A percentile compares a stretch with the other conserved stretches of the same genome.
These are phyloP conservation scores for Rhopalosiphum maidis DNA, from an alignment of 1,140 invertebrate genomes.

Conservation along the genomic window DNA sequence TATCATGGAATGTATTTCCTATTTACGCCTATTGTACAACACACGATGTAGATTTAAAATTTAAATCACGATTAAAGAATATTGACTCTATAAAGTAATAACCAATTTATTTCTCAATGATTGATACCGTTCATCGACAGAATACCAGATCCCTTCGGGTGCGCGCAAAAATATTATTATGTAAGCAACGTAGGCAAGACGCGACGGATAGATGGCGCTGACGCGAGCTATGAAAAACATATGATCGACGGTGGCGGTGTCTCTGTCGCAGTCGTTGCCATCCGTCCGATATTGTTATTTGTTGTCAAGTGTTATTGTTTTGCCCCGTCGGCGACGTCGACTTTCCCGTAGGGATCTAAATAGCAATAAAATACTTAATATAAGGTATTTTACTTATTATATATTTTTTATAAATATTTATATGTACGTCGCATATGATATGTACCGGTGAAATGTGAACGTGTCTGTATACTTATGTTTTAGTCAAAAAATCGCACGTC, in stretches of 20 bases:
- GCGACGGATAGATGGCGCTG: background rate
- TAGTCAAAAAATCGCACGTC: background rate
- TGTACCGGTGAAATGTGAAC: background rate
- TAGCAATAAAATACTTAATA: background rate
- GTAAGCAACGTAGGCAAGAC: background rate
- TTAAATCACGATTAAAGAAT: too few relatives aligned
- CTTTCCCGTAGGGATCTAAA: background rate
- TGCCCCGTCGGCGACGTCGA: background rate
- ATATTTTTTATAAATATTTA: background rate
- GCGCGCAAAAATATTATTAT: background rate
- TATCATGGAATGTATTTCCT: too few relatives aligned
- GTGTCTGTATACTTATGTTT: background rate
- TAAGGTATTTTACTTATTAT: background rate
- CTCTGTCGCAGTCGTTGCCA: background rate
- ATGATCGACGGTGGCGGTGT: slow-evolving; percentile 14
- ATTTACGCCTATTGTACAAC: too few relatives aligned
- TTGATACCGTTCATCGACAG: too few relatives aligned
- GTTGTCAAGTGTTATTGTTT: slow-evolving; percentile 29
- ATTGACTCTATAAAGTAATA: too few relatives aligned
- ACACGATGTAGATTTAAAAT: too few relatives aligned
- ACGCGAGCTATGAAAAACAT: background rate
- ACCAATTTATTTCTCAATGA: too few relatives aligned
- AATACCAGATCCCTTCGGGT: too few relatives aligned
- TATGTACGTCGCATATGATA: background rate
- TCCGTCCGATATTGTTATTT: slow-evolving; percentile 37